Conservation (phyloP, 2,113 vertebrate species). For the Callopanchax toddi region DNA sequence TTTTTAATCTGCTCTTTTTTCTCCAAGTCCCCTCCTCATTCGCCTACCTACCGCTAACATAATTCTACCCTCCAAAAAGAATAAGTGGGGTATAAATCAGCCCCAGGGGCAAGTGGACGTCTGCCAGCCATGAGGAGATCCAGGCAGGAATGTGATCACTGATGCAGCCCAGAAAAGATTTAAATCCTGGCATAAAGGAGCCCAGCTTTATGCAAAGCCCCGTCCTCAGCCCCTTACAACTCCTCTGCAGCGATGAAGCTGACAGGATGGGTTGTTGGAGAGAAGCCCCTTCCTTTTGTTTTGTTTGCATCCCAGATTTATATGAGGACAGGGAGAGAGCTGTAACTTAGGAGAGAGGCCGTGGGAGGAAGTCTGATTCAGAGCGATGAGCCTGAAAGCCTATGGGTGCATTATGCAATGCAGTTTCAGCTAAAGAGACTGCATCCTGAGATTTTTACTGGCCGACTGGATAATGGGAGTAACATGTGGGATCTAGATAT, state of each 20-base stretch:
- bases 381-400: conserved; percentile 24
- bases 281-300: conserved; percentile 15
- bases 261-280: conserved; percentile 26
- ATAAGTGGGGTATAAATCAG: conserved; percentile 62
- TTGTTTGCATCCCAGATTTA: conserved; percentile 24
- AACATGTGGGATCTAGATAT: conserved; percentile 42
- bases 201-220: conserved; percentile 2
- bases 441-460: conserved; percentile 4
- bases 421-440: conserved; percentile 16
- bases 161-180: conserved; percentile 40
- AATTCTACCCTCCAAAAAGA: conserved; percentile 36
- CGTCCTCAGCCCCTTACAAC: not conserved
- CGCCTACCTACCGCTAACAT: conserved; percentile 2
- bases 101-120: conserved; percentile 66
- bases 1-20: not conserved
- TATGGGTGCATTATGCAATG: conserved; percentile 9
- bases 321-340: conserved; percentile 13
- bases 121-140: conserved; percentile 65
- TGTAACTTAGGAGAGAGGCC: conserved; percentile 18
- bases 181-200: conserved; percentile 33
- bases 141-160: conserved; percentile 57
- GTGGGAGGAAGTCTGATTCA: conserved; percentile 42
- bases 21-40: not conserved
- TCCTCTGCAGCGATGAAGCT: conserved; percentile 15
- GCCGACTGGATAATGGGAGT: conserved; percentile 36